A percentile compares a stretch with the other conserved stretches of the same genome.
Evolutionary conservation across 2,888 invertebrate genomes (phyloP).

Genomic region (Mythimna loreyi): DNA sequence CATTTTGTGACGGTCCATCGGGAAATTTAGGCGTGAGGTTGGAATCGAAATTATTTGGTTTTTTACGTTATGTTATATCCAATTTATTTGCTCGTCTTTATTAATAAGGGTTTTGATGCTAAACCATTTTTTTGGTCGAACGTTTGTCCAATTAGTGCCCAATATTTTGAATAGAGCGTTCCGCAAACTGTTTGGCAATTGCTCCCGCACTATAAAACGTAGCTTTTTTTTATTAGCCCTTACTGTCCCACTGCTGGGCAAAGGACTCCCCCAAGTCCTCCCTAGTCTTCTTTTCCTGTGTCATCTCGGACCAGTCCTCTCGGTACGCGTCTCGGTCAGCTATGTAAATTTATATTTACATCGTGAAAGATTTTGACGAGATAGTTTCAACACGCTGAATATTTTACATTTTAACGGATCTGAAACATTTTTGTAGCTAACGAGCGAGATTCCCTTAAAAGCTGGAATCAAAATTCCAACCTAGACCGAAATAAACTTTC

Average conservation of each 20-base stretch:
- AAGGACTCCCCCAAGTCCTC: no score
- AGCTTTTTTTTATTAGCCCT: no score
- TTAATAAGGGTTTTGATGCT: neutral
- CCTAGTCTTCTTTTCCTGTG: no score
- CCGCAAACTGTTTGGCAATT: neutral
- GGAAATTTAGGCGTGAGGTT: slow-evolving; percentile 24
- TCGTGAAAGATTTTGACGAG: neutral
- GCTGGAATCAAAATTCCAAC: neutral
- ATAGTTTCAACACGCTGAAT: neutral
- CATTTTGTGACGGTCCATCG: slow-evolving; percentile 13
- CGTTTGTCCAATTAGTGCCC: neutral
- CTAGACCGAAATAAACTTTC: neutral
- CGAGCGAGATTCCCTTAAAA: slow-evolving; percentile 1
- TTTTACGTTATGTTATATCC: neutral
- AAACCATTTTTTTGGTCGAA: no score
- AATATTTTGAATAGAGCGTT: neutral
- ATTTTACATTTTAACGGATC: neutral
- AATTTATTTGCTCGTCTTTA: neutral
- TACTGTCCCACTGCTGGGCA: no score
- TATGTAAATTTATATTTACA: neutral
- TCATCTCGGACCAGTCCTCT: no score
- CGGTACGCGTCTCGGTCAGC: no score
- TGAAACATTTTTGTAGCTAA: neutral
- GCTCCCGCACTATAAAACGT: neutral
- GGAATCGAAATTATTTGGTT: slow-evolving; percentile 1